These are phyloP conservation scores for Himalopsyche japonica DNA, from an alignment of 2,888 invertebrate genomes.

Conservation along the genomic window DNA sequence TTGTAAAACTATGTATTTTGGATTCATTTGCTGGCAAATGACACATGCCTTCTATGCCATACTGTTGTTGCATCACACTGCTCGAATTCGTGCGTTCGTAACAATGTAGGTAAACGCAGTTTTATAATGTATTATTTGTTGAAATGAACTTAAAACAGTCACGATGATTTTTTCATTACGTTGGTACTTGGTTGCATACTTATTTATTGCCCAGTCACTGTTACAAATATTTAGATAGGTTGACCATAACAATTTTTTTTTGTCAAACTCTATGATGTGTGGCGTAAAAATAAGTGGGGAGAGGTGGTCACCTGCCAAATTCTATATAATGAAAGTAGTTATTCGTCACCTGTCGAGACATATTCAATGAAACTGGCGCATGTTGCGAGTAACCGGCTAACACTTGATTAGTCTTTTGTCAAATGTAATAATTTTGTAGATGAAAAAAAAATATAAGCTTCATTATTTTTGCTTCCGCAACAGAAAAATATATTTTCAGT, in stretches of 20 bases:
- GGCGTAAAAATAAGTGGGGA: constrained; percentile 5
- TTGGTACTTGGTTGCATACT: neutral
- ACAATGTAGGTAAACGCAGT: neutral
- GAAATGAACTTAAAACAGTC: neutral
- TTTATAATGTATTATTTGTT: neutral
- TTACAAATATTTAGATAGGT: neutral
- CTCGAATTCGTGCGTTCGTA: too few species aligned
- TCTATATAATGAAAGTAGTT: constrained; percentile 25
- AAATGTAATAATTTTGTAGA: neutral
- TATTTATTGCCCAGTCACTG: neutral
- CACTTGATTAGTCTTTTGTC: neutral
- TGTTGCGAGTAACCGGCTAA: neutral
- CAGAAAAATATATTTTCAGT: too few species aligned
- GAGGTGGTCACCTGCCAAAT: constrained; percentile 25
- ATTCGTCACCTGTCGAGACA: constrained; percentile 10
- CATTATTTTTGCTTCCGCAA: too few species aligned
- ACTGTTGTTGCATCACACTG: too few species aligned
- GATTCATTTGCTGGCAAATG: too few species aligned
- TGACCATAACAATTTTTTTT: neutral
- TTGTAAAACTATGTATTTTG: too few species aligned
- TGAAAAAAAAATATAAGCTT: too few species aligned
- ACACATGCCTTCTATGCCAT: too few species aligned
- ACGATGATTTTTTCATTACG: neutral
- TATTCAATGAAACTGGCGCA: neutral
- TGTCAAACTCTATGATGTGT: neutral